Base-by-base conservation (phyloP, 2,797 vertebrate genomes). In the Amblyopsis hoosieri region DNA sequence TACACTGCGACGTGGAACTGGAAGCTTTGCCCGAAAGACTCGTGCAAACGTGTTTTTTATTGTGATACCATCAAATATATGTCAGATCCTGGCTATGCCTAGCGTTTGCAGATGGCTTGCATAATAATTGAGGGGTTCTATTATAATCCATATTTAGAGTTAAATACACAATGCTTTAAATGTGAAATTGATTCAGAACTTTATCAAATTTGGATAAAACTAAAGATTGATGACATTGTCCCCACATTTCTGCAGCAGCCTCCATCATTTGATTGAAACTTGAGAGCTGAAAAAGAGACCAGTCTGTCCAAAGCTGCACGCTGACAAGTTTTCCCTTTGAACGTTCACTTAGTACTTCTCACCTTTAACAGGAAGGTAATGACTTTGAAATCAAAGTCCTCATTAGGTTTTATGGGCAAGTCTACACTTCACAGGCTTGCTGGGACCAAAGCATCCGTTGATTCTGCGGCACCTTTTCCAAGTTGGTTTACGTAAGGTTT, bases 311-410 rank as follows among this genome's bases (percentile, higher is more conserved):
- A 78, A 87, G 76, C 65, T 81, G 79, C 74, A 70, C 67, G 69
- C 78, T 87, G 89, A 89, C 89, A 87, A 83, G 42, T 76, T 85
- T 78, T 17, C 33, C 60, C 85, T 88, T 86, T 86, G 83, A 90
- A 89, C 86, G 85, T 88, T 79, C 82, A 91, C 88, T 87, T 77
- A 86, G 85, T 89, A 82, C 76, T 77, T 91, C 86, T 84, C 86
- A 88, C 90, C 87, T 75, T 49, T 19, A 74, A 77, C 76, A 72
- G 76, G 76, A 78, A 83, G 80, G 78, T 71, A 87, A 82, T 78
- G 78, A 80, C 75, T 71, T 62, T 42, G 72, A 47, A 89, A 86
- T 84, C 85, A 85, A 89, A 89, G 86, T 82, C 79, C 74, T 87
- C 85, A 84, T 85, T 80, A 81, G 70, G 77, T 78, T 56, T 67